Conservation (phyloP, 2,888 invertebrate species). For the Agelastica alni region DNA sequence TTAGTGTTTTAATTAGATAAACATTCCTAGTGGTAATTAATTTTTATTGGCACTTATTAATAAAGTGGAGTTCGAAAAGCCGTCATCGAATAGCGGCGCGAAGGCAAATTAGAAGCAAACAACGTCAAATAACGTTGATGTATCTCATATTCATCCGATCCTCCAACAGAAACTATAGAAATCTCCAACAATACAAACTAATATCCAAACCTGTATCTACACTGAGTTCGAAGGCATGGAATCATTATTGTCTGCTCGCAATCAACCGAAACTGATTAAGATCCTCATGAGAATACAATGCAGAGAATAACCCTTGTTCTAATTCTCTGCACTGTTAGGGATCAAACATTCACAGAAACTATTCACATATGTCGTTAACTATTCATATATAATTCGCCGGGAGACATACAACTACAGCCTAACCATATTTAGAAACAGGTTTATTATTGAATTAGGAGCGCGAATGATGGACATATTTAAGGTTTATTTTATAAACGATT, state of each 20-base stretch:
- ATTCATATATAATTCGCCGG: conserved; percentile 27
- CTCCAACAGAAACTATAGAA: conserved; percentile 16
- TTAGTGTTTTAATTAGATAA: too few species aligned
- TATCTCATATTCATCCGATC: conserved; percentile 18
- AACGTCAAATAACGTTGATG: conserved; percentile 12
- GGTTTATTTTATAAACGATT: not conserved
- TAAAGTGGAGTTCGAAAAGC: not conserved
- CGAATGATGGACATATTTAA: conserved; percentile 12
- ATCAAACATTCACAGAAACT: conserved; percentile 32
- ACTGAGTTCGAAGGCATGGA: conserved; percentile 14
- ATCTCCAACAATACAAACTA: conserved; percentile 22
- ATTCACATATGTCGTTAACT: conserved; percentile 28
- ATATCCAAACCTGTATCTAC: conserved; percentile 24
- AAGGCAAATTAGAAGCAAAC: not conserved
- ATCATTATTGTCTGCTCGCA: conserved; percentile 26
- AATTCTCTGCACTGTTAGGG: conserved; percentile 32
- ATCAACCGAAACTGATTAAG: conserved; percentile 27
- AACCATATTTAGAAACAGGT: conserved; percentile 15
- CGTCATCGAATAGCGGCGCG: not conserved
- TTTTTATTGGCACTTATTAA: not conserved
- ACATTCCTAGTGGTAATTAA: not conserved
- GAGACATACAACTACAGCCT: conserved; percentile 22
- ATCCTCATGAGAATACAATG: conserved; percentile 23
- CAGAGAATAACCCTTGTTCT: conserved; percentile 30
- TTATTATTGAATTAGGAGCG: conserved; percentile 15